These are phyloP conservation scores for Saccopteryx bilineata DNA, from an alignment of 2,113 vertebrate genomes.

Conservation along the genomic window DNA sequence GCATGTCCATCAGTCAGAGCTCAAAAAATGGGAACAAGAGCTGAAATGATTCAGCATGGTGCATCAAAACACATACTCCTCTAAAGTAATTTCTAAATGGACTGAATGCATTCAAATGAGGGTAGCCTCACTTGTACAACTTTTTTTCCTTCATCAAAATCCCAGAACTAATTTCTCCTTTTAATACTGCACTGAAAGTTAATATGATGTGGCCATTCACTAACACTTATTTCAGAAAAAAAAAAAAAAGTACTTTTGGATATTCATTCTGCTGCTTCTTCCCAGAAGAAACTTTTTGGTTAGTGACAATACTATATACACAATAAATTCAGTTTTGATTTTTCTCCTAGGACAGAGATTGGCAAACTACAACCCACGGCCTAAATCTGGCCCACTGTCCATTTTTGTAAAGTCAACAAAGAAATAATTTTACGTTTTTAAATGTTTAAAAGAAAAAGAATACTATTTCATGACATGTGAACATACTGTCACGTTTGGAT, in stretches of 20 bases:
- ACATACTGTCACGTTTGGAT: not conserved
- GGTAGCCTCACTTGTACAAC: not conserved
- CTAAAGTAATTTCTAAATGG: constrained; percentile 20
- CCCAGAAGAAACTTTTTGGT: not conserved
- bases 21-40: not conserved
- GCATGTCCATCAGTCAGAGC: not conserved
- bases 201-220: not conserved
- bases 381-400: not conserved
- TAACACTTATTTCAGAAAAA: not conserved
- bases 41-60: not conserved
- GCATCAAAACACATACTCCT: not conserved
- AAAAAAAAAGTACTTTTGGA: constrained; percentile 12
- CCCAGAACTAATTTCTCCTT: constrained; percentile 9
- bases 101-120: not conserved
- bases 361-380: not conserved
- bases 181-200: not conserved
- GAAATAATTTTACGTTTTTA: not conserved
- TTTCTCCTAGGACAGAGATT: not conserved
- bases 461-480: not conserved
- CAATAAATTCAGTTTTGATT: constrained; percentile 3
- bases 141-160: constrained; percentile 29
- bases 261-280: constrained; percentile 22
- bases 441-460: not conserved
- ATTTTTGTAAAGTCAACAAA: not conserved
- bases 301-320: not conserved